Conservation (phyloP, 1,140 invertebrate species). For the Neotoxoptera formosana region DNA sequence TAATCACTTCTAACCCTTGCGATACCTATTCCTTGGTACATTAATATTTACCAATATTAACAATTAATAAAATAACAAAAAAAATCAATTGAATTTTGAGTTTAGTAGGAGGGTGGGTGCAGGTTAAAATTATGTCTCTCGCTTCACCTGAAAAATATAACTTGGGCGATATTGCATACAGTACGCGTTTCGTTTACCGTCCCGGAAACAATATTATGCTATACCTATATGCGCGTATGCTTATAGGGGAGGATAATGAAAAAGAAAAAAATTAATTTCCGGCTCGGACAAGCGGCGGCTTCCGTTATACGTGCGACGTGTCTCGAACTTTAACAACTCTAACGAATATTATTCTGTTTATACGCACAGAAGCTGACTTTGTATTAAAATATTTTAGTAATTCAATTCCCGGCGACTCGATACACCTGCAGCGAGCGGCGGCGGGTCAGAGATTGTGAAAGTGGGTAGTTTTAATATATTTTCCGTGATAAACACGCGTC, state of each 20-base stretch:
- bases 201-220: neutral
- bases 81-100: too few relatives aligned
- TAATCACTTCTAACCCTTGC: too few relatives aligned
- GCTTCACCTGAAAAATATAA: too few relatives aligned
- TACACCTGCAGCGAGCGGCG: neutral
- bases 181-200: neutral
- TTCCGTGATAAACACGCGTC: neutral
- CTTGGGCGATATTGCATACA: neutral
- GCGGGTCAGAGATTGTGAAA: neutral
- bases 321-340: neutral
- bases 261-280: slow-evolving; percentile 29
- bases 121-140: too few relatives aligned
- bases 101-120: too few relatives aligned
- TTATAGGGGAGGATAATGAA: neutral
- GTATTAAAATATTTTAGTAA: slow-evolving; percentile 12
- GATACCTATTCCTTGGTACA: too few relatives aligned
- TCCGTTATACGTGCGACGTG: neutral
- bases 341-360: neutral
- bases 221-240: neutral
- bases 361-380: neutral
- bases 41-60: too few relatives aligned
- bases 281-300: neutral
- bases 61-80: too few relatives aligned
- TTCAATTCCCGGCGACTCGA: neutral
- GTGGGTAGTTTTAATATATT: neutral